Percentiles rank a stretch among this genome's conserved stretches.
These are phyloP conservation scores for Mustela lutreola DNA, from an alignment of 2,113 vertebrate genomes.

Conservation along the genomic window DNA sequence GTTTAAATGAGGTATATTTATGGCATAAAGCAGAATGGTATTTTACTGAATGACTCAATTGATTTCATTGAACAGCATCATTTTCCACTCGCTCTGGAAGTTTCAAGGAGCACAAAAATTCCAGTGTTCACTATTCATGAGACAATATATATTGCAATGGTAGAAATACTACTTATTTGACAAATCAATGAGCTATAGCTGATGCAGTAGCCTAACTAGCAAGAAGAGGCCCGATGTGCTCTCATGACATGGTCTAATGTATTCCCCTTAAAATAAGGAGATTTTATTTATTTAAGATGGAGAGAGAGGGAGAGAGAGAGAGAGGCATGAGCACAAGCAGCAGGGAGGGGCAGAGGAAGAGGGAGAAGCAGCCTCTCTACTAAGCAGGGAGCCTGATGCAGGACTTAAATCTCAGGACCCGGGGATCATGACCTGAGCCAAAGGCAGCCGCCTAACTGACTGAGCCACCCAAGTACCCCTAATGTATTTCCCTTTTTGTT, in stretches of 20 bases:
- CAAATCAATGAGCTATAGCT: conserved; percentile 6
- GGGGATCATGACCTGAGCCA: too few relatives aligned
- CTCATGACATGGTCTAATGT: not conserved
- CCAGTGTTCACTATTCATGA: not conserved
- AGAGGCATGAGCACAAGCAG: too few relatives aligned
- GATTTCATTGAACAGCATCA: conserved; percentile 31
- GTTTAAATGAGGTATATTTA: conserved; percentile 9
- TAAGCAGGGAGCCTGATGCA: too few relatives aligned
- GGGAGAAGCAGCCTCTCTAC: not conserved
- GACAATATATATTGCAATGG: not conserved
- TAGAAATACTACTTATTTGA: not conserved
- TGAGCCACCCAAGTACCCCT: too few relatives aligned
- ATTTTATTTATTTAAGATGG: not conserved
- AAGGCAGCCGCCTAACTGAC: too few relatives aligned
- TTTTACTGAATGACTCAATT: conserved; percentile 27
- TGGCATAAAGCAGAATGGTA: not conserved
- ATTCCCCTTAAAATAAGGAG: not conserved
- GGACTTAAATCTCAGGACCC: too few relatives aligned
- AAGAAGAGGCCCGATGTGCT: not conserved
- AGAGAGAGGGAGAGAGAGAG: too few relatives aligned
- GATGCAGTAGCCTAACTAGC: not conserved
- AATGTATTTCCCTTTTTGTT: not conserved
- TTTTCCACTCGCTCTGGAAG: not conserved
- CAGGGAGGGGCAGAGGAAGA: too few relatives aligned
- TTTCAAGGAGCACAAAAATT: conserved; percentile 32